phyloP scores from a whole-genome alignment of 2,797 vertebrate species.

The Anas acuta region DNA sequence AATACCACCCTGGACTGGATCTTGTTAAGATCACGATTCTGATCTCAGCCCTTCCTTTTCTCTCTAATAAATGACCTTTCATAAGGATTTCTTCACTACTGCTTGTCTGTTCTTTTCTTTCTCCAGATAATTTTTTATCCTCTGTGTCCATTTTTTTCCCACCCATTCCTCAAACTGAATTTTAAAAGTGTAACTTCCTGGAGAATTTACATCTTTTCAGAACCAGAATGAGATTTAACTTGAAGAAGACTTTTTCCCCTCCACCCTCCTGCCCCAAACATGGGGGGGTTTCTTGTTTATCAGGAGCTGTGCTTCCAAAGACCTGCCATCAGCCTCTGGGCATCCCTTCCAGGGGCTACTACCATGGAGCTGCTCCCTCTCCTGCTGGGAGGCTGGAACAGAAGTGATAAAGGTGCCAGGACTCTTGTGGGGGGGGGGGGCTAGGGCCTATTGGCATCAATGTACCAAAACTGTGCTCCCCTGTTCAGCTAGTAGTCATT shows the following conservation, averaged over 20 bases:
- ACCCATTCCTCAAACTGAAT: background rate
- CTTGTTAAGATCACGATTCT: constrained; percentile 29
- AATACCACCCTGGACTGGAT: constrained; percentile 37
- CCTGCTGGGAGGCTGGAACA: background rate
- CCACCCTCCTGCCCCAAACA: background rate
- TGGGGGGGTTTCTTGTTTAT: background rate
- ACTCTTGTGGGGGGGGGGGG: rapidly evolving
- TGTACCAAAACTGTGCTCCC: background rate
- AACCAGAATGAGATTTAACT: background rate
- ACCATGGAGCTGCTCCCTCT: background rate
- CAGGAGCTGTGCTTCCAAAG: background rate
- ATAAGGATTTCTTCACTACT: constrained; percentile 41
- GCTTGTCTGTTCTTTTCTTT: background rate
- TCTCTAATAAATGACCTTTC: constrained; percentile 42
- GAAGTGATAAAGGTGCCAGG: background rate
- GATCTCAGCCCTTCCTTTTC: constrained; percentile 4
- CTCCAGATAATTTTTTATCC: background rate
- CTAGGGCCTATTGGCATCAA: background rate
- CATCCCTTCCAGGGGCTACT: background rate
- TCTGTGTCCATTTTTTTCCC: background rate
- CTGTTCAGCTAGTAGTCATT: background rate
- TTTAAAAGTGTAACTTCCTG: background rate
- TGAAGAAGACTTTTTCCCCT: background rate
- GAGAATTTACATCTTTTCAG: background rate
- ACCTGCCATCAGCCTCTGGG: background rate